A percentile compares a stretch with the other conserved stretches of the same genome.
Conservation (phyloP, 2,113 vertebrate genomes). For the Sebastes schlegelii region DNA sequence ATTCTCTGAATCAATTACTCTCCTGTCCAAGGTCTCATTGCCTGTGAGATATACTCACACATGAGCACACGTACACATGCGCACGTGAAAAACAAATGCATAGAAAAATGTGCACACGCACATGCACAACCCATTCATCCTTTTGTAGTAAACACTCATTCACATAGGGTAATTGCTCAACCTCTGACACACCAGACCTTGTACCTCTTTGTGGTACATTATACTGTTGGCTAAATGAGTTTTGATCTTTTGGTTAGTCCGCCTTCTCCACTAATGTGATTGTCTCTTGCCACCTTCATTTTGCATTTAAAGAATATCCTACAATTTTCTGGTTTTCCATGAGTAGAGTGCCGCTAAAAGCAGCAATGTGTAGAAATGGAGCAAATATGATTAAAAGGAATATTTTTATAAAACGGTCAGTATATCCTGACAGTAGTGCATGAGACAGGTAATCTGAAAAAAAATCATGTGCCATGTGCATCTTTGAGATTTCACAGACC, state of each 20-base stretch:
- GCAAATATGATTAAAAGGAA: too few species aligned
- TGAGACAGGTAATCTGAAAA: too few species aligned
- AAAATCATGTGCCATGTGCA: too few species aligned
- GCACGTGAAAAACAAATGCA: slow-evolving; percentile 59
- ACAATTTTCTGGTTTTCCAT: not conserved
- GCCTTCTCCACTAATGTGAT: slow-evolving; percentile 23
- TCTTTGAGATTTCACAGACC: too few species aligned
- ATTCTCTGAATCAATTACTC: slow-evolving; percentile 89
- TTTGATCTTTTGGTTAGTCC: slow-evolving; percentile 52
- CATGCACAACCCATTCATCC: slow-evolving; percentile 5
- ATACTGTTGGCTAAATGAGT: slow-evolving; percentile 39
- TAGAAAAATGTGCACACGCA: slow-evolving; percentile 12
- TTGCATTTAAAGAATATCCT: slow-evolving; percentile 13
- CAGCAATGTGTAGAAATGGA: too few species aligned
- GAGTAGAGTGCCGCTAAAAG: not conserved
- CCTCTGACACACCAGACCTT: slow-evolving; percentile 37
- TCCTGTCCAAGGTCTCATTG: slow-evolving; percentile 84
- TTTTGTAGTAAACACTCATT: slow-evolving; percentile 22
- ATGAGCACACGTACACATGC: slow-evolving; percentile 38
- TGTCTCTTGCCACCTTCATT: slow-evolving; percentile 27
- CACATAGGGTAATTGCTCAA: slow-evolving; percentile 39
- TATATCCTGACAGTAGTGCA: too few species aligned
- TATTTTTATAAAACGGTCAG: too few species aligned
- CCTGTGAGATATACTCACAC: slow-evolving; percentile 74
- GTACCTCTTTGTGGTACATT: slow-evolving; percentile 34